Conservation (phyloP, 2,888 invertebrate genomes). For the Thera britannica region DNA sequence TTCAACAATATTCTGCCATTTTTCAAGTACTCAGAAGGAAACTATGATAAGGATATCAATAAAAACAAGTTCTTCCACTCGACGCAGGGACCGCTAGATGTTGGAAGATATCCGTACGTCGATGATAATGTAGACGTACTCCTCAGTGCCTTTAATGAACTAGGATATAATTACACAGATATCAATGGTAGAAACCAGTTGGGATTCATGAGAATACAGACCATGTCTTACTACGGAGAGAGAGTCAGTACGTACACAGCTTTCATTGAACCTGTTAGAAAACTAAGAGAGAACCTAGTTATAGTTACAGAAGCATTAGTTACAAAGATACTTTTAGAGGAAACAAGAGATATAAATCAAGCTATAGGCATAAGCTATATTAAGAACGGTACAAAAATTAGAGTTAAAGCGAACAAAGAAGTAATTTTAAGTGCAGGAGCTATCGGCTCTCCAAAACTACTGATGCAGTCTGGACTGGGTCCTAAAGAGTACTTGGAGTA, state of each 20-base stretch:
- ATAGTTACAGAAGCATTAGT: constrained; percentile 73
- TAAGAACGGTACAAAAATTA: constrained; percentile 71
- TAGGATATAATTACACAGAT: constrained; percentile 78
- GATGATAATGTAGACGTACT: constrained; percentile 77
- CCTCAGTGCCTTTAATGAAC: constrained; percentile 73
- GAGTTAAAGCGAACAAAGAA: constrained; percentile 65
- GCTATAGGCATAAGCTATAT: constrained; percentile 70
- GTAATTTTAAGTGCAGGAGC: constrained; percentile 75
- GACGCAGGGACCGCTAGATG: constrained; percentile 74
- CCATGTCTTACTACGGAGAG: constrained; percentile 76
- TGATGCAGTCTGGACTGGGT: constrained; percentile 79
- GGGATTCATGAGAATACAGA: constrained; percentile 78
- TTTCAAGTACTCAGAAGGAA: constrained; percentile 80
- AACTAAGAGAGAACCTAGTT: constrained; percentile 66
- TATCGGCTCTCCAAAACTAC: constrained; percentile 73
- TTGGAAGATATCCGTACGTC: constrained; percentile 73
- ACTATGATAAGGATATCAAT: constrained; percentile 76
- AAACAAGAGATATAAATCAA: constrained; percentile 51
- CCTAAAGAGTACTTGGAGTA: constrained; percentile 77
- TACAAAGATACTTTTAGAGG: constrained; percentile 67
- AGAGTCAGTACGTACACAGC: constrained; percentile 77
- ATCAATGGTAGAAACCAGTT: constrained; percentile 75
- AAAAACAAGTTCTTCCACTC: constrained; percentile 76
- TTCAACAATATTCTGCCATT: constrained; percentile 71
- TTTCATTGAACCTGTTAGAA: constrained; percentile 74